Evolutionary conservation across 2,797 vertebrate species (phyloP).

Genomic region (Simalia tracyae): DNA sequence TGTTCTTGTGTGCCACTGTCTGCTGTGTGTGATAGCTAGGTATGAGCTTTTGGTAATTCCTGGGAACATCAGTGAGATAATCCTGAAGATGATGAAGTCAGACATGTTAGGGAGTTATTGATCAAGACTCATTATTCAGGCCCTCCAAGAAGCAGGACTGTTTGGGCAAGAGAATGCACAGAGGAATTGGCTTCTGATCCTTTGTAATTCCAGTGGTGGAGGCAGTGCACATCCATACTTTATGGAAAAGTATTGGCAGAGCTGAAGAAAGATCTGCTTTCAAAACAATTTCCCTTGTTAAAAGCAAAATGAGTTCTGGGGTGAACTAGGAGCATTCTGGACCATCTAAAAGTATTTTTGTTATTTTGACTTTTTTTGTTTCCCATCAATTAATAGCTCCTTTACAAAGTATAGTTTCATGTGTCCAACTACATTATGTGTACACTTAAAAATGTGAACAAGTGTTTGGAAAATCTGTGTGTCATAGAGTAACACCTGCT

Average conservation of each 20-base stretch:
- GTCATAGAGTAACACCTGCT: neutral
- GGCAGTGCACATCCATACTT: neutral
- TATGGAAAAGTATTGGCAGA: neutral
- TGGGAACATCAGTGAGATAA: slow-evolving; percentile 88
- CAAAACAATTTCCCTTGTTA: neutral
- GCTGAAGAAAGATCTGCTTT: neutral
- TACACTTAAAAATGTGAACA: neutral
- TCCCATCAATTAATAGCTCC: neutral
- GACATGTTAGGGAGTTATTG: slow-evolving; percentile 87
- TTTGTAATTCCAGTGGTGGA: neutral
- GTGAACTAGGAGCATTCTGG: neutral
- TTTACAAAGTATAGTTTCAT: neutral
- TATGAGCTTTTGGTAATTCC: slow-evolving; percentile 87
- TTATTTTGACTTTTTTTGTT: neutral
- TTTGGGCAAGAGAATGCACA: neutral
- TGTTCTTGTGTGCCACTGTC: neutral
- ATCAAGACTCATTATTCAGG: neutral
- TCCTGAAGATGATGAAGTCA: slow-evolving; percentile 88
- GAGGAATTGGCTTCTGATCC: neutral
- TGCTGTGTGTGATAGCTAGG: slow-evolving; percentile 66
- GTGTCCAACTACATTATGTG: neutral
- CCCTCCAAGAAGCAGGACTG: neutral
- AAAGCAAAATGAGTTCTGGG: neutral
- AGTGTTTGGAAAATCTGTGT: neutral
- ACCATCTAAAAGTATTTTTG: neutral